These are phyloP conservation scores for Drosophila crucigera DNA, from an alignment of 2,888 invertebrate species.

Conservation along the genomic window DNA sequence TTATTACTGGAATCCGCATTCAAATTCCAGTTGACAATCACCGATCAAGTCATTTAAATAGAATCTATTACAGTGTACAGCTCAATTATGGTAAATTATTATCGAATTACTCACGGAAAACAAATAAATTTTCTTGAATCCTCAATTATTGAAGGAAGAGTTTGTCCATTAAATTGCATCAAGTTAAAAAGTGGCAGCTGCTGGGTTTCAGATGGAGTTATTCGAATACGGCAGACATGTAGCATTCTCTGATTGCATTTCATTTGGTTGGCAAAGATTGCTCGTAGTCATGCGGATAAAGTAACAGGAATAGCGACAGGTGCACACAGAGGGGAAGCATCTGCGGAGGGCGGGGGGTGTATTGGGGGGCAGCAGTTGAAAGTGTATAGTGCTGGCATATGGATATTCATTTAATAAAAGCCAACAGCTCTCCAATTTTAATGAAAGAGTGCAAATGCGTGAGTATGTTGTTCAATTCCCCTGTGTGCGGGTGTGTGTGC, in stretches of 20 bases:
- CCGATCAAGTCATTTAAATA: background rate
- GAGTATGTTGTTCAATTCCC: conserved; percentile 19
- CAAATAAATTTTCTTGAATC: background rate
- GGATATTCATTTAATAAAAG: conserved; percentile 78
- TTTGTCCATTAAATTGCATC: background rate
- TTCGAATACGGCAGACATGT: conserved; percentile 37
- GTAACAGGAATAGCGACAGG: conserved; percentile 8
- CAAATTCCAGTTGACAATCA: background rate
- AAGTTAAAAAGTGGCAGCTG: background rate
- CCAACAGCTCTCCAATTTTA: conserved; percentile 72
- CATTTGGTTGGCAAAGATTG: conserved; percentile 44
- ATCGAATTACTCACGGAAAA: background rate
- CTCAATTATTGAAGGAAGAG: background rate
- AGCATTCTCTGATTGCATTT: conserved; percentile 64
- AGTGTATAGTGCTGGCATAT: conserved; percentile 25
- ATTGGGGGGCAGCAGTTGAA: background rate
- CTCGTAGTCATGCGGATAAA: conserved; percentile 19
- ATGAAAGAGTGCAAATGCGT: conserved; percentile 67
- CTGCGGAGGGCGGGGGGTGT: background rate
- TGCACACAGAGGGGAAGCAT: background rate
- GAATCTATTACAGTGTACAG: too few species aligned
- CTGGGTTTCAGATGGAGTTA: conserved; percentile 26
- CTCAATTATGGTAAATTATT: background rate
- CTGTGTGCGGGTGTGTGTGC: conserved; percentile 3
- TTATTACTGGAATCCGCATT: background rate